Percentiles rank a stretch among this genome's conserved stretches.
Conservation (phyloP, 1,140 invertebrate genomes). For the Rhagoletis zephyria region DNA sequence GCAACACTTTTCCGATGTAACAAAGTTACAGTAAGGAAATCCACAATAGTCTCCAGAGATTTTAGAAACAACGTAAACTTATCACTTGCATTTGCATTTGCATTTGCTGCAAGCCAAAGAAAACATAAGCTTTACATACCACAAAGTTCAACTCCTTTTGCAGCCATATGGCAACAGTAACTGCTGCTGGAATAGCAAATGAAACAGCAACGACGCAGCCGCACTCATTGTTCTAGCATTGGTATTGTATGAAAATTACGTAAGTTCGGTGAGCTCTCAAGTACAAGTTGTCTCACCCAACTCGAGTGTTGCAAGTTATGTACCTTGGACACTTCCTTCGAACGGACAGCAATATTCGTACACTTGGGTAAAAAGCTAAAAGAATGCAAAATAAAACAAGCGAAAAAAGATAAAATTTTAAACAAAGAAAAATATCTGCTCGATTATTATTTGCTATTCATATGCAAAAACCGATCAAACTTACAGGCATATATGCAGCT, state of each 20-base stretch:
- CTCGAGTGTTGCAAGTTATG: slow-evolving; percentile 49
- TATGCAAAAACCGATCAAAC: slow-evolving; percentile 18
- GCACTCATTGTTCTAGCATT: slow-evolving; percentile 6
- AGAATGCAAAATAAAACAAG: not conserved
- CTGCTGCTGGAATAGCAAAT: too few species aligned
- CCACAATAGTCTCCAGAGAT: slow-evolving; percentile 1
- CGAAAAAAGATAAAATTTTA: not conserved
- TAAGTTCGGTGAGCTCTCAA: slow-evolving; percentile 47
- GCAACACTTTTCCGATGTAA: not conserved
- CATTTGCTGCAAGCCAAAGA: too few species aligned
- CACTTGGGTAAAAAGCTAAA: not conserved
- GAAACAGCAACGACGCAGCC: too few species aligned
- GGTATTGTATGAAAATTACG: slow-evolving; percentile 48
- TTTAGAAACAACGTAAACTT: not conserved
- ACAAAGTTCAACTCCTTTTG: slow-evolving; percentile 42
- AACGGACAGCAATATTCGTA: too few species aligned
- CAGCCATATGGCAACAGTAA: not conserved
- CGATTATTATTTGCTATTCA: slow-evolving; percentile 44
- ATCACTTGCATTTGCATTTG: slow-evolving; percentile 31
- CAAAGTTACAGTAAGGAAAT: not conserved
- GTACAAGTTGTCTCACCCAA: slow-evolving; percentile 48
- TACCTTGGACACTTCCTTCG: slow-evolving; percentile 38
- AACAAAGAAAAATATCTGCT: slow-evolving; percentile 19
- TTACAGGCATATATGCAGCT: not conserved
- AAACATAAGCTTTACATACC: slow-evolving; percentile 25